Base-by-base conservation (phyloP, 2,888 invertebrate genomes). In the Heteromurus nitidus region DNA sequence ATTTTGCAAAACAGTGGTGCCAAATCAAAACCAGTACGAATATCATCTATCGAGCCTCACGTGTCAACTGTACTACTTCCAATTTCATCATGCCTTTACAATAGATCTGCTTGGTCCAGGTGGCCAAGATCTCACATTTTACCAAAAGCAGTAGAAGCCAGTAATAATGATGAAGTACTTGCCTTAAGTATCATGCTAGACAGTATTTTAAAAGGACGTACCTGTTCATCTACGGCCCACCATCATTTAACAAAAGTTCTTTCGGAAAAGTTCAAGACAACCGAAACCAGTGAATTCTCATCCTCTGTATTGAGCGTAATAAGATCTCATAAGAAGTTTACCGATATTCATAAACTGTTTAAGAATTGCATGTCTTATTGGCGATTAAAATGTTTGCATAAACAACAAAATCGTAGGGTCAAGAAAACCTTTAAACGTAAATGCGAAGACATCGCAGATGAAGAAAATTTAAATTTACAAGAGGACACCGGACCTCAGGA, bases 341-440 rank as follows among this genome's bases (percentile, higher is more conserved):
- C 68, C 13, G 67, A 83, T 76, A 22, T 82, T 2, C 74, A 82
- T 36, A 80, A 50, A n/a, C 18, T 84, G 9, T 50, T 83, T 0
- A 83, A 75, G 28, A 81, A 28, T 18, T 83, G 80, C 28, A 18
- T 84, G 16, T 36, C 13, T 9, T 60, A 69, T 68, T 81, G 81
- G 82, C 47, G n/a, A n/a, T n/a, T n/a, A n/a, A n/a, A n/a, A n/a
- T n/a, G n/a, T n/a, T n/a, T n/a, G n/a, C n/a, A n/a, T n/a, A n/a
- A n/a, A n/a, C n/a, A n/a, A n/a, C n/a, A n/a, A n/a, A n/a, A n/a
- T n/a, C n/a, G n/a, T n/a, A n/a, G n/a, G n/a, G n/a, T n/a, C n/a
- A n/a, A n/a, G n/a, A n/a, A n/a, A n/a, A n/a, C n/a, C n/a, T n/a
- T n/a, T n/a, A n/a, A n/a, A n/a, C n/a, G n/a, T n/a, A n/a, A n/a